Evolutionary conservation across 2,888 invertebrate species (phyloP).

Genomic region (Tuberolachnus salignus): DNA sequence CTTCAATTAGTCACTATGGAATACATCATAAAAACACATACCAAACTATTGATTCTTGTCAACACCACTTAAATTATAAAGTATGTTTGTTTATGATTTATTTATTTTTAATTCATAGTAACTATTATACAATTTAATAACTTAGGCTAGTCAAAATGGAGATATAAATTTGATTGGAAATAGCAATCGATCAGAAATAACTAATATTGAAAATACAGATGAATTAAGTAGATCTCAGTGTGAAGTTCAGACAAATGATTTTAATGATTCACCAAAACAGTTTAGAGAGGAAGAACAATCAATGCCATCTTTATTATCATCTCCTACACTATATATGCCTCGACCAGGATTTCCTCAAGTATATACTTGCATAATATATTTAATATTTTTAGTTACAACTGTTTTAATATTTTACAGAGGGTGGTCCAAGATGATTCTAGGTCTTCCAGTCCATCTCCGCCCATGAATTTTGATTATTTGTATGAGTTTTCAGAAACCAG

Average conservation of each 20-base stretch:
- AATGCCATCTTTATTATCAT: slow-evolving; percentile 66
- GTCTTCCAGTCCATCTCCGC: slow-evolving; percentile 63
- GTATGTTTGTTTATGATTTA: background rate
- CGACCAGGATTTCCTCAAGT: slow-evolving; percentile 86
- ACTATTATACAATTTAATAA: background rate
- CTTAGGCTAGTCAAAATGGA: slow-evolving; percentile 54
- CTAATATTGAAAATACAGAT: slow-evolving; percentile 47
- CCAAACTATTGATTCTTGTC: slow-evolving; percentile 49
- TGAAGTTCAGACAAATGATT: slow-evolving; percentile 43
- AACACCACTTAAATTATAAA: slow-evolving; percentile 50
- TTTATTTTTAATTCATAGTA: background rate
- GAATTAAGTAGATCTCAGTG: slow-evolving; percentile 47
- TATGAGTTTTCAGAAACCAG: slow-evolving; percentile 92
- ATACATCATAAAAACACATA: slow-evolving; percentile 46
- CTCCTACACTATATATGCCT: slow-evolving; percentile 76
- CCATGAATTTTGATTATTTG: slow-evolving; percentile 80
- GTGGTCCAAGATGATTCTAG: slow-evolving; percentile 60
- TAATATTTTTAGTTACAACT: background rate
- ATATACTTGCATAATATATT: slow-evolving; percentile 51
- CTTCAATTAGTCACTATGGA: slow-evolving; percentile 47
- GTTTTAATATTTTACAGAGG: slow-evolving; percentile 58
- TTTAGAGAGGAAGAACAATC: slow-evolving; percentile 62
- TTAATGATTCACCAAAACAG: slow-evolving; percentile 49
- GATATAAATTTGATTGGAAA: slow-evolving; percentile 45
- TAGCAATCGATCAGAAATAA: slow-evolving; percentile 48